These are phyloP conservation scores for Scaptomyza graminum DNA, from an alignment of 1,140 invertebrate species.

Conservation along the genomic window DNA sequence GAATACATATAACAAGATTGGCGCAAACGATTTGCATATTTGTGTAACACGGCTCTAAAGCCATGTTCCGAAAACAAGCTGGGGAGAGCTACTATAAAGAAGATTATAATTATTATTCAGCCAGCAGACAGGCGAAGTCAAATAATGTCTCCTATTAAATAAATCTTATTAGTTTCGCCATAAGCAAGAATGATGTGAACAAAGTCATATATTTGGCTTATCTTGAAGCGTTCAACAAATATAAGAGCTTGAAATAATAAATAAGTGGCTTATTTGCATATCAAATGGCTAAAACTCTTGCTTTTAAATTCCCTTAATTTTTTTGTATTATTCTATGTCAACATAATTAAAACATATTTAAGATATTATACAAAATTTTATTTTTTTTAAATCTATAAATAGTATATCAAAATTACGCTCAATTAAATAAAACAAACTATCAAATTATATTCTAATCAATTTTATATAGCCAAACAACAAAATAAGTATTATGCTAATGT, in stretches of 20 bases:
- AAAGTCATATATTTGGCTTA: slow-evolving; percentile 6
- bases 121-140: slow-evolving; percentile 16
- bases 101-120: slow-evolving; percentile 36
- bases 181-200: slow-evolving; percentile 14
- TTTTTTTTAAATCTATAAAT: no score
- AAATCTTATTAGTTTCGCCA: slow-evolving; percentile 18
- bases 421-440: not conserved
- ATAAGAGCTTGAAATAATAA: not conserved
- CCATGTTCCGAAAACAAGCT: slow-evolving; percentile 23
- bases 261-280: not conserved
- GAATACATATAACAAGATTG: slow-evolving; percentile 3
- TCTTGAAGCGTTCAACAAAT: not conserved
- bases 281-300: no score
- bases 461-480: slow-evolving; percentile 5
- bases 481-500: slow-evolving; percentile 15
- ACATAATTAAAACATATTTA: no score
- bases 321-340: no score
- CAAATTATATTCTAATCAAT: slow-evolving; percentile 1
- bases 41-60: slow-evolving; percentile 23
- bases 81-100: not conserved
- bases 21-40: slow-evolving; percentile 32
- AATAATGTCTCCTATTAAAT: slow-evolving; percentile 21
- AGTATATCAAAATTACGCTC: no score
- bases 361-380: not conserved
- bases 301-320: no score